Percentiles rank a stretch among this genome's conserved stretches.
phyloP scores from a whole-genome alignment of 2,888 invertebrate genomes.

The Drosophila incognita region DNA sequence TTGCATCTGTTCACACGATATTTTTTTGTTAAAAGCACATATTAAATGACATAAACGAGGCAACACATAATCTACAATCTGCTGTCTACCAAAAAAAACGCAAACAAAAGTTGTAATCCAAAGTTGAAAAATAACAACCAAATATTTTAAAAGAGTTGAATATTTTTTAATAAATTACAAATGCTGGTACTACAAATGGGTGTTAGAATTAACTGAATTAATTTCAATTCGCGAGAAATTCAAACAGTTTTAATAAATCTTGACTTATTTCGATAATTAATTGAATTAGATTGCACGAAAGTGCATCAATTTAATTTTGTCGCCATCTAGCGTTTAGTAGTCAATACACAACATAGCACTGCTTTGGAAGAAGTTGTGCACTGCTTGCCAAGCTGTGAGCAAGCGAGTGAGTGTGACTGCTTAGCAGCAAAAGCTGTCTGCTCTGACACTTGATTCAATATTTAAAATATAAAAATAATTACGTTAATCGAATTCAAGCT shows the following conservation, averaged over 20 bases:
- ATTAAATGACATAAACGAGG: not conserved
- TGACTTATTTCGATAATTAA: not conserved
- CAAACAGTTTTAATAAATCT: not conserved
- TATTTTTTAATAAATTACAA: not conserved
- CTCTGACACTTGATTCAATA: not conserved
- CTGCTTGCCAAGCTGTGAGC: constrained; percentile 1
- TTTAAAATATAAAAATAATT: not conserved
- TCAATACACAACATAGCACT: not conserved
- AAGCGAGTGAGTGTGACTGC: not conserved
- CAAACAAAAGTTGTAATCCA: not conserved
- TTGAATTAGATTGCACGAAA: not conserved
- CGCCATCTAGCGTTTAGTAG: constrained; percentile 23
- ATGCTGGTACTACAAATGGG: not conserved
- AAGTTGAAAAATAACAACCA: not conserved
- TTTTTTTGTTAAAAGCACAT: not conserved
- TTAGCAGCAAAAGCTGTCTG: constrained; percentile 14
- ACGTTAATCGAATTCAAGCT: not conserved
- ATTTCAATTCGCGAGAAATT: too few species aligned
- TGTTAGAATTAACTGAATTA: not conserved
- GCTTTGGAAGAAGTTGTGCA: not conserved
- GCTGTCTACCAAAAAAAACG: not conserved
- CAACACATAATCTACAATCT: not conserved
- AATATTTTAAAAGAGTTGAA: not conserved
- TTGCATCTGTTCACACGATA: constrained; percentile 59
- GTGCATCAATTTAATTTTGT: not conserved